Evolutionary conservation across 2,888 invertebrate species (phyloP).

Genomic region (Adela reaumurella): DNA sequence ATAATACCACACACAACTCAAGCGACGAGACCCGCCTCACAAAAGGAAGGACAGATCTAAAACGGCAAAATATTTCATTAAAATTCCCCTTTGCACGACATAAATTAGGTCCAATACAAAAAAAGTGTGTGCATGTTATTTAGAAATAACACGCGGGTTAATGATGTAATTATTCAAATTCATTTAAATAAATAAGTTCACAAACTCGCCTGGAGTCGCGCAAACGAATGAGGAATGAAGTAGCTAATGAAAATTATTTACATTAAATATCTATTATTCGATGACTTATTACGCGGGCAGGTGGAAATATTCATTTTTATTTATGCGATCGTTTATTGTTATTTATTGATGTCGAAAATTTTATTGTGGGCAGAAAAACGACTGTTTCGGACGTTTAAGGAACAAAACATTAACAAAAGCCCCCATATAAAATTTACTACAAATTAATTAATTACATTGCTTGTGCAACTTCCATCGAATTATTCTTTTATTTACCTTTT

Average conservation of each 20-base stretch:
- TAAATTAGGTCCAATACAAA: not conserved
- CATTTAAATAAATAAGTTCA: not conserved
- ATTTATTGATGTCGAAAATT: not conserved
- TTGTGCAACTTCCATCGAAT: too few relatives aligned
- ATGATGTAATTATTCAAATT: not conserved
- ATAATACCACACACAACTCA: too few relatives aligned
- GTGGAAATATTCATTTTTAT: not conserved
- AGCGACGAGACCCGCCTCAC: too few relatives aligned
- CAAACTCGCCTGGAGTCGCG: not conserved
- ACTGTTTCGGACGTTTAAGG: too few relatives aligned
- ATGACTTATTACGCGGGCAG: slow-evolving; percentile 24
- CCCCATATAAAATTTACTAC: too few relatives aligned
- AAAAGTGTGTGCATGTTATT: not conserved
- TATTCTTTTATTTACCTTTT: too few relatives aligned
- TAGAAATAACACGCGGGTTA: not conserved
- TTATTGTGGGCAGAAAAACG: not conserved
- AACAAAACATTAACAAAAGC: too few relatives aligned
- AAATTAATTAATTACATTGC: too few relatives aligned
- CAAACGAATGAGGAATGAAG: slow-evolving; percentile 7
- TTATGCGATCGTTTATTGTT: not conserved
- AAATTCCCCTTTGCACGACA: not conserved
- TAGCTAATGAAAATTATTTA: slow-evolving; percentile 42
- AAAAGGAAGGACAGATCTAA: too few relatives aligned
- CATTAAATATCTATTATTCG: slow-evolving; percentile 37
- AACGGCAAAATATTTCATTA: too few relatives aligned